Percentiles rank a stretch among this genome's conserved stretches.
phyloP scores from a whole-genome alignment of 2,797 vertebrate species.

The Dendrocincla fuliginosa region DNA sequence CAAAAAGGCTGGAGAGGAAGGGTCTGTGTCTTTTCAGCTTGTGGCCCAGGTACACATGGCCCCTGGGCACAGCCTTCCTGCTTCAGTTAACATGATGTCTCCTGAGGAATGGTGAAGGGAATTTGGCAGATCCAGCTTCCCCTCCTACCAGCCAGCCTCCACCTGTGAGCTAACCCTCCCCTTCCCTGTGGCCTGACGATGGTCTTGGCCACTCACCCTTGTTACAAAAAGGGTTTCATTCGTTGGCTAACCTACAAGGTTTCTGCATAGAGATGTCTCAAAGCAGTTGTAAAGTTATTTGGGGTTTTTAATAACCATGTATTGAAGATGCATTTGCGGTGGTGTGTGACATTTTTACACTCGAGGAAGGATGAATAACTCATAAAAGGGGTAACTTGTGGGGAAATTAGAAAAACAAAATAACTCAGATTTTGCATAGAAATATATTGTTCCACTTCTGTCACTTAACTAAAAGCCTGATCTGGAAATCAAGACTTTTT shows the following conservation, averaged over 20 bases:
- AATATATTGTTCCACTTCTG: neutral
- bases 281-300: neutral
- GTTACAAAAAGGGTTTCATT: neutral
- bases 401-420: neutral
- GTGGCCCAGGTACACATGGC: neutral
- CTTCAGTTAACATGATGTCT: neutral
- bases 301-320: neutral
- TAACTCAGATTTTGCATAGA: neutral
- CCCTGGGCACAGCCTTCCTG: no score
- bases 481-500: neutral
- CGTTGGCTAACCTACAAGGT: neutral
- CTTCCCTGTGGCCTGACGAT: no score
- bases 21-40: neutral
- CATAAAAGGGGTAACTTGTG: neutral
- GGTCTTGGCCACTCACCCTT: neutral
- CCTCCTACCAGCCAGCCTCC: neutral
- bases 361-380: neutral
- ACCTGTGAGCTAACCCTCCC: neutral
- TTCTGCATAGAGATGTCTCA: rapidly evolving
- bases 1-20: neutral
- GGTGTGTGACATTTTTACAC: neutral
- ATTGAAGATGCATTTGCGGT: neutral
- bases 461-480: neutral
- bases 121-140: neutral
- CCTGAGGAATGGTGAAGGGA: neutral